A percentile compares a stretch with the other conserved stretches of the same genome.
These are phyloP conservation scores for Hecatera dysodea DNA, from an alignment of 2,888 invertebrate genomes.

Conservation along the genomic window DNA sequence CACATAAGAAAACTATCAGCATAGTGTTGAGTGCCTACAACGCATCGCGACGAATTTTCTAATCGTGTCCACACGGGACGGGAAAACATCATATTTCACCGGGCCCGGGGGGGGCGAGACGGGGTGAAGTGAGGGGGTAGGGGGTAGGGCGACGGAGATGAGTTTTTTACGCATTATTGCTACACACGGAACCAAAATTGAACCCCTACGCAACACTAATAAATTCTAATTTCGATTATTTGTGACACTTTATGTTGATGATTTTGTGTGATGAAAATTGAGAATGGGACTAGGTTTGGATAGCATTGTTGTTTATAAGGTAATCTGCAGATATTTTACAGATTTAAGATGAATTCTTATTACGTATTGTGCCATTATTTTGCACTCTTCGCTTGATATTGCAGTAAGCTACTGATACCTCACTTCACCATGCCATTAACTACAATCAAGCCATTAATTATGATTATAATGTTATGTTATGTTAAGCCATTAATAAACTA, in stretches of 20 bases:
- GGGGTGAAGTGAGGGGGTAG: constrained; percentile 52
- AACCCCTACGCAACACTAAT: constrained; percentile 84
- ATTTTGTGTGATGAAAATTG: constrained; percentile 61
- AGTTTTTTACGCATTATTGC: constrained; percentile 91
- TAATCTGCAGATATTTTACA: neutral
- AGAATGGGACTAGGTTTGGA: constrained; percentile 44
- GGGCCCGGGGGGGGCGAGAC: constrained; percentile 75
- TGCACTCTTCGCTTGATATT: neutral
- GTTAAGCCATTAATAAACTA: neutral
- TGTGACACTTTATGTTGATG: constrained; percentile 74
- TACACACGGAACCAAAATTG: constrained; percentile 86
- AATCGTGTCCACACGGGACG: constrained; percentile 89
- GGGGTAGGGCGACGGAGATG: constrained; percentile 84
- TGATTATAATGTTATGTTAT: no score
- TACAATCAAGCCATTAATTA: no score
- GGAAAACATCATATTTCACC: constrained; percentile 91
- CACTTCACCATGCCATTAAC: no score
- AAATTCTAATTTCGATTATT: constrained; percentile 88
- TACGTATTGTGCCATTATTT: neutral
- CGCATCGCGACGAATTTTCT: constrained; percentile 87
- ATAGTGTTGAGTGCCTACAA: constrained; percentile 70
- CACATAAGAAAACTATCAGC: constrained; percentile 78
- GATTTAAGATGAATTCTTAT: neutral
- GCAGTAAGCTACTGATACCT: neutral
- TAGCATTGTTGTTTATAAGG: constrained; percentile 24